phyloP scores from a whole-genome alignment of 2,797 vertebrate genomes.

The Pseudocheirus occidentalis region DNA sequence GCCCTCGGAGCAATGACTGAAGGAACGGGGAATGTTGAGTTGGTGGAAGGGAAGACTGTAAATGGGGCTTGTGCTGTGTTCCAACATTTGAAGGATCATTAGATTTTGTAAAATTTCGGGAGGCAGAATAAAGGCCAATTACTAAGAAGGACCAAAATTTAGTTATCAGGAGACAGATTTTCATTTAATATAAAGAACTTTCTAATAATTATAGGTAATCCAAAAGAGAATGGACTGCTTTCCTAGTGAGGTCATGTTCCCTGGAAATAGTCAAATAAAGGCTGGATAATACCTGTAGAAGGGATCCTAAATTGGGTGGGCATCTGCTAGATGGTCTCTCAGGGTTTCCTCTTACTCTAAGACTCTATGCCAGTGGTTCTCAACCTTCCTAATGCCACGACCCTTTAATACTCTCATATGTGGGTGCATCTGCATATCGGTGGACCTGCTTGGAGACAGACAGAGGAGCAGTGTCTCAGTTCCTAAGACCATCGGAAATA shows the following conservation, averaged over 20 bases:
- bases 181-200: neutral
- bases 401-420: no score
- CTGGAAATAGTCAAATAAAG: neutral
- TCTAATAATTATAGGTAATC: neutral
- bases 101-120: neutral
- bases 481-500: no score
- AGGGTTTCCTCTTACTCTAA: neutral
- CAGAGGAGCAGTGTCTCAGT: no score
- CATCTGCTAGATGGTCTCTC: neutral
- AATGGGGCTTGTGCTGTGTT: neutral
- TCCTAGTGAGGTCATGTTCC: neutral
- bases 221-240: neutral
- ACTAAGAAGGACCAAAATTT: neutral
- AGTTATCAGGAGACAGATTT: neutral
- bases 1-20: constrained; percentile 15
- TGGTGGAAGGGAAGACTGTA: neutral
- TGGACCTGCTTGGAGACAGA: no score
- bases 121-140: neutral
- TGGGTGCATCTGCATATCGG: no score
- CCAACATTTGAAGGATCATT: neutral
- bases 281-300: neutral
- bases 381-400: no score
- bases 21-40: constrained; percentile 7
- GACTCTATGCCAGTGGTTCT: no score
- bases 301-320: neutral